These are phyloP conservation scores for Rhea americana DNA, from an alignment of 2,113 vertebrate genomes.

Conservation along the genomic window DNA sequence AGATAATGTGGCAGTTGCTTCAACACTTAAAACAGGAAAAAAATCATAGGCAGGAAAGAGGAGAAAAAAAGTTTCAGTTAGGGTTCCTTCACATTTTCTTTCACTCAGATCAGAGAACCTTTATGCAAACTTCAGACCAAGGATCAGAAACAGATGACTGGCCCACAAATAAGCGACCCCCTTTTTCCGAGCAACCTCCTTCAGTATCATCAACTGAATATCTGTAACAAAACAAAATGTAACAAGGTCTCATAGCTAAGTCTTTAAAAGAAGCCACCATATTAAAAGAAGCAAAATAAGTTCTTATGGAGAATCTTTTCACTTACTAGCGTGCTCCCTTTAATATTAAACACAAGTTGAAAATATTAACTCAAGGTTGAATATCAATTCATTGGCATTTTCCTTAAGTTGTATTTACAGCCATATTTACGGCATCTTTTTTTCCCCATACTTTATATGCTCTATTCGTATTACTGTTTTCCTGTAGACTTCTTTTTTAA, in stretches of 20 bases:
- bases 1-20: background rate
- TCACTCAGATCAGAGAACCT: background rate
- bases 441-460: no score
- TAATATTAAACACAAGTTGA: background rate
- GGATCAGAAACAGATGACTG: background rate
- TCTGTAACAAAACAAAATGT: background rate
- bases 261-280: background rate
- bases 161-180: background rate
- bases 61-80: accelerated
- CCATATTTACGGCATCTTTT: background rate
- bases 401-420: background rate
- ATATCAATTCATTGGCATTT: background rate
- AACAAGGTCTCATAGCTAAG: background rate
- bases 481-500: background rate
- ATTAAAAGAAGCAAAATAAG: background rate
- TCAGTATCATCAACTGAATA: background rate
- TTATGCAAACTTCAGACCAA: background rate
- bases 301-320: background rate
- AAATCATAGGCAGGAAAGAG: background rate
- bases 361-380: background rate
- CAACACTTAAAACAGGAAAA: background rate
- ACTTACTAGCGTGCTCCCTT: background rate
- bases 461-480: no score
- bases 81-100: background rate
- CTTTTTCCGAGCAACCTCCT: background rate